Conservation (phyloP, 2,888 invertebrate species). For the Schizotus pectinicornis region DNA sequence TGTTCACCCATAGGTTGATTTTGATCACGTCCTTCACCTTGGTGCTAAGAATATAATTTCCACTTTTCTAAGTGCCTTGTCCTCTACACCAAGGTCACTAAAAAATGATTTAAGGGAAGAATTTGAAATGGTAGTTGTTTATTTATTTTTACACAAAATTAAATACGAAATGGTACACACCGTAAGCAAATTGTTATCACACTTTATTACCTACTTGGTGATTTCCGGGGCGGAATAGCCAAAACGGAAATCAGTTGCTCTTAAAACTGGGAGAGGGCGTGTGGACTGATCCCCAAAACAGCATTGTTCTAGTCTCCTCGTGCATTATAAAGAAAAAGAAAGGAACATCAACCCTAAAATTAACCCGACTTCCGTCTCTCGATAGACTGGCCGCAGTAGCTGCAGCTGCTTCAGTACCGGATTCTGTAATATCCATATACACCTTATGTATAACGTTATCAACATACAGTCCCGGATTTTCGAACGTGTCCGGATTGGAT, state of each 20-base stretch:
- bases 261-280: conserved; percentile 60
- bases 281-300: conserved; percentile 75
- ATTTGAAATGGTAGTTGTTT: too few relatives aligned
- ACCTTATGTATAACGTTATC: conserved; percentile 72
- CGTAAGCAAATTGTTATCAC: too few relatives aligned
- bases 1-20: too few relatives aligned
- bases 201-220: too few relatives aligned
- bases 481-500: conserved; percentile 59
- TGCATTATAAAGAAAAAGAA: conserved; percentile 78
- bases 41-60: too few relatives aligned
- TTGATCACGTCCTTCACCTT: too few relatives aligned
- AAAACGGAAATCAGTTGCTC: background rate
- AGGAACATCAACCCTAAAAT: conserved; percentile 69
- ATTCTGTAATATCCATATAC: conserved; percentile 69
- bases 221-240: background rate
- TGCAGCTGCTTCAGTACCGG: conserved; percentile 75
- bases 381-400: conserved; percentile 66
- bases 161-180: too few relatives aligned
- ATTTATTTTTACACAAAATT: too few relatives aligned
- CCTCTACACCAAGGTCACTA: too few relatives aligned
- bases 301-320: conserved; percentile 67
- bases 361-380: conserved; percentile 62
- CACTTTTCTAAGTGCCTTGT: too few relatives aligned
- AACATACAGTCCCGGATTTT: conserved; percentile 68
- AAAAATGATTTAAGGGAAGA: too few relatives aligned